Evolutionary conservation across 2,113 vertebrate genomes (phyloP), one percentile per base, ranked within the genome.

Genomic region (Megatriorchis doriae): DNA sequence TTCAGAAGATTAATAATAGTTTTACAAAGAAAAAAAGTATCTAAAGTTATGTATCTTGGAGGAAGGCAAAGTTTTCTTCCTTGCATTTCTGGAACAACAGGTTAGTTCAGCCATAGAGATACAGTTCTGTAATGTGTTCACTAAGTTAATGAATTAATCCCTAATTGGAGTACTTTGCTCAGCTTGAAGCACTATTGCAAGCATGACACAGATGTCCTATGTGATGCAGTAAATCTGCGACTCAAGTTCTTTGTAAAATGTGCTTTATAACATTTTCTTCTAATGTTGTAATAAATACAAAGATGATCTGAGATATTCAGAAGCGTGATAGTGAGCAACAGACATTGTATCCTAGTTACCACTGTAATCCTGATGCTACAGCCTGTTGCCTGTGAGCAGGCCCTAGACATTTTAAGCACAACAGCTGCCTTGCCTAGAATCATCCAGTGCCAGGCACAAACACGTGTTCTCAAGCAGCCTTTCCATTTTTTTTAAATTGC

Each of bases 61-160:
- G 23, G 22, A 83, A 75, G 9, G n/a, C 9, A 75, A 68, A 68
- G 3, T 82, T 66, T 53, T 29, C 7, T 32, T 77, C 20, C 2
- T 59, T 40, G 4, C 12, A 40, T 53, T 95, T 90, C 32, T 73
- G 58, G 9, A 88, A 4, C 13, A 81, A 23, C 3, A 25, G 11
- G 10, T 61, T 82, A 42, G 17, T 56, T 85, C 43, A 87, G 7
- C 13, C 26, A 27, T 3, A 83, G 31, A 59, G 16, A n/a, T 13
- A 53, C 0, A 0, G 9, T 43, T 66, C 21, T 26, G 4, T 23
- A 63, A 45, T 25, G 3, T 50, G 23, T 43, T 47, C 31, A 71
- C 11, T 43, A 63, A 32, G 10, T 53, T 85, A 65, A 61, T 43
- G 71, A 82, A 59, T 50, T 31, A 22, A 19, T 29, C 34, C 32